Base-by-base conservation (phyloP, 2,113 vertebrate species). In the Lepidothrix coronata region DNA sequence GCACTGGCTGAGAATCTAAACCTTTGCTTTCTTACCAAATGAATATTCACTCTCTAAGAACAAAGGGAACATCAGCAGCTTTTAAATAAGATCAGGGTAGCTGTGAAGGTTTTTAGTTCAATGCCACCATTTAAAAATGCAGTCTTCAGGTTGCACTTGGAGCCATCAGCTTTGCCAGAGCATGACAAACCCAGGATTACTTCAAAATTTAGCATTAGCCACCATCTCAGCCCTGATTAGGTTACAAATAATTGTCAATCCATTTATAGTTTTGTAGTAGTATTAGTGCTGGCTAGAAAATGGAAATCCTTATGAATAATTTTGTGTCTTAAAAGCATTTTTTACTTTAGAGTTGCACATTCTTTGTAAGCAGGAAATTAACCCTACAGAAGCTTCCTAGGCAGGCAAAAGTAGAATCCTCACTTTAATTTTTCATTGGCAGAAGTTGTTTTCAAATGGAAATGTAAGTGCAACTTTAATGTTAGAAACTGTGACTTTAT, bases 301-400 rank as follows among this genome's bases (percentile, higher is more conserved):
- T 76, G 19, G 44, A 88, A 91, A 65, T 75, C 35, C 30, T 65
- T 82, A 75, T 85, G 30, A 91, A 59, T 94, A 72, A 79, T 82
- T 90, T 83, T 5, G n/a, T 65, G 13, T 76, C 24, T 91, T 89
- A 61, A 91, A 71, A 93, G 54, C 31, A n/a, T 82, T 85, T 88
- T 79, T 89, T 73, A 37, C 12, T 57, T 90, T 62, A 75, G 57
- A 55, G 9, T 25, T 1, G 0, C 10, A 17, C 72, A n/a, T 61
- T 82, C 57, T 71, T 82, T 88, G 13, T 68, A 67, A 74, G 61
- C 52, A 61, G 57, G 58, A 83, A 81, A 27, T 65, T 44, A 96
- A 88, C 19, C 12, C 22, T 61, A 48, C 27, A 28, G 49, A 88
- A 79, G 15, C 54, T 82, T 82, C 35, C n/a, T 46, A 37, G 78